These are phyloP conservation scores for Phaetusa simplex DNA, from an alignment of 2,113 vertebrate genomes.

Conservation along the genomic window DNA sequence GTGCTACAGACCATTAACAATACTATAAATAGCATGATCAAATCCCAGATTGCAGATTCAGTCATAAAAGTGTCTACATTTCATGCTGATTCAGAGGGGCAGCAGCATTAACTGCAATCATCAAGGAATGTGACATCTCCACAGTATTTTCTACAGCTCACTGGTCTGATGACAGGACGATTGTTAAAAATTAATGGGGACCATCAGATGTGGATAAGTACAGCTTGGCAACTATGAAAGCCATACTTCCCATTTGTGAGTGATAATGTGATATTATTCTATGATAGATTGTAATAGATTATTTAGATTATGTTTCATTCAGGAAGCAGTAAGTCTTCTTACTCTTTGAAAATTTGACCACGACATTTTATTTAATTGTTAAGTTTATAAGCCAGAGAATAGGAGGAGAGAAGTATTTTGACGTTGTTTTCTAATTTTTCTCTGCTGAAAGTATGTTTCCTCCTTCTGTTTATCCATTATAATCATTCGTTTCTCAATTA, in stretches of 20 bases:
- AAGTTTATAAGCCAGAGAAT: background rate
- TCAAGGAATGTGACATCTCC: constrained; percentile 24
- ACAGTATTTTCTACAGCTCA: constrained; percentile 40
- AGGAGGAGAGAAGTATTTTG: background rate
- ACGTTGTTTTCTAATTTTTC: background rate
- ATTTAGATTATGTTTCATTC: background rate
- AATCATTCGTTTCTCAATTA: background rate
- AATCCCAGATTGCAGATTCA: constrained; percentile 44
- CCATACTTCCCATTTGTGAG: background rate
- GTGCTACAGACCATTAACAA: constrained; percentile 27
- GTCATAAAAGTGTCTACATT: constrained; percentile 31
- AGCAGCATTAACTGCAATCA: constrained; percentile 23
- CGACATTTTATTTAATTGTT: background rate
- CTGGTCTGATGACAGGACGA: background rate
- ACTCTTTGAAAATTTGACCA: background rate
- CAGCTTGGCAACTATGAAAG: background rate
- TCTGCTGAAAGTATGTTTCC: background rate
- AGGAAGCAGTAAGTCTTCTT: background rate
- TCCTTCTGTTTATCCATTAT: background rate
- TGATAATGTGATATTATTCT: background rate
- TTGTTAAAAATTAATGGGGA: constrained; percentile 52
- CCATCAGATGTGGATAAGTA: constrained; percentile 13
- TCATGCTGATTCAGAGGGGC: constrained; percentile 39
- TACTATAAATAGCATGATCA: constrained; percentile 46
- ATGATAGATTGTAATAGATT: background rate